Base-by-base conservation (phyloP, 2,797 vertebrate species). In the Gallirallus australis region DNA sequence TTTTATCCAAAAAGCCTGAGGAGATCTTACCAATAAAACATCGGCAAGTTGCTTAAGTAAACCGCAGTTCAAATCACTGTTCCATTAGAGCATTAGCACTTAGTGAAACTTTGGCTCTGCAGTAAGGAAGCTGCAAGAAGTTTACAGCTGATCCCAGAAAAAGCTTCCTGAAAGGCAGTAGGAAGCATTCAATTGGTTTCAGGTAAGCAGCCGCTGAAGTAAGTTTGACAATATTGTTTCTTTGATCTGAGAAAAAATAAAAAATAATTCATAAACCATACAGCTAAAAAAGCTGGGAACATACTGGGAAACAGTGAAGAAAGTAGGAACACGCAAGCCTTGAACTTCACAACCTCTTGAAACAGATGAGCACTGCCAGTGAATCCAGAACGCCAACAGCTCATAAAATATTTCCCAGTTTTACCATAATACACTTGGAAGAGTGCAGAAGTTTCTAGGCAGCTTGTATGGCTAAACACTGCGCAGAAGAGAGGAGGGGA, bases 121-220 rank as follows among this genome's bases (percentile, higher is more conserved):
- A 70, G 42, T 11, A 87, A 72, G 60, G 83, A 92, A 89, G 66
- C 91, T 82, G 70, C 39, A 92, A 90, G 47, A 71, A 91, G 28
- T 77, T 77, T 66, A 75, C 33, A 93, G 57, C 31, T 73, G 45
- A 90, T 60, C 57, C n/a, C 72, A 90, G 87, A 82, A 82, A 89
- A 82, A 72, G 48, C 81, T 94, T 94, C 93, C 84, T 82, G 82
- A 93, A 91, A 88, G 69, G 71, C 69, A 65, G 33, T 3, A 88
- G 79, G 93, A 96, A 94, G 79, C 53, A 81, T 86, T 93, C 53
- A 75, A 71, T 68, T 90, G 72, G 91, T 95, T 93, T 88, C 65
- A 94, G 69, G 82, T 48, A 91, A 94, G 69, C 60, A 85, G 45
- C 40, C 91, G 56, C 37, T 65, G 71, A 95, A 94, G 83, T 30